A percentile compares a stretch with the other conserved stretches of the same genome.
Conservation (phyloP, 2,888 invertebrate species). For the Caradrina kadenii region DNA sequence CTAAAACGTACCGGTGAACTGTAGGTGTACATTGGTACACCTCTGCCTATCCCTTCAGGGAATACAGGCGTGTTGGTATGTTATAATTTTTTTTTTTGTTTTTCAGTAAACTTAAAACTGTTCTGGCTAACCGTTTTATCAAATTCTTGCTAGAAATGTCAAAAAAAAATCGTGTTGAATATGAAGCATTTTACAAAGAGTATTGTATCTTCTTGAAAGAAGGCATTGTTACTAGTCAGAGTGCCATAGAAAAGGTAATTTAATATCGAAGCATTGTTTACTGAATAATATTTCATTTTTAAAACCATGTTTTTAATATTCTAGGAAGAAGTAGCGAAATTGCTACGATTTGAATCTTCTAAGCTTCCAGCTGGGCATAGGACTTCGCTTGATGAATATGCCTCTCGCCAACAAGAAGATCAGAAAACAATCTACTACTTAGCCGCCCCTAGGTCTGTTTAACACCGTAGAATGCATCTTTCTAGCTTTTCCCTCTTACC, state of each 20-base stretch:
- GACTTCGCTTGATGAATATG: constrained; percentile 96
- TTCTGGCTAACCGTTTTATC: constrained; percentile 95
- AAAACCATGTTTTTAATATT: constrained; percentile 9
- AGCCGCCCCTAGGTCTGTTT: constrained; percentile 96
- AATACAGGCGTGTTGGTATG: too few relatives aligned
- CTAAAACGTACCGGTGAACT: too few relatives aligned
- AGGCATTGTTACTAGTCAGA: constrained; percentile 96
- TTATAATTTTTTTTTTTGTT: not conserved
- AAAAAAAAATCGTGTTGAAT: constrained; percentile 95
- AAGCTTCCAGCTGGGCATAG: constrained; percentile 92
- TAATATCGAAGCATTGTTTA: constrained; percentile 1
- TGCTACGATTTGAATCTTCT: constrained; percentile 98
- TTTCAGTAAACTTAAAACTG: constrained; percentile 94
- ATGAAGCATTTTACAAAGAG: constrained; percentile 96
- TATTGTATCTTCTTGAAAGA: constrained; percentile 98
- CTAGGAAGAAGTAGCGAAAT: constrained; percentile 97
- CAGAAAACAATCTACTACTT: constrained; percentile 97
- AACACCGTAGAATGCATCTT: not conserved
- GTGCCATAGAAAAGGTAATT: constrained; percentile 94
- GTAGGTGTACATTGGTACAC: too few relatives aligned
- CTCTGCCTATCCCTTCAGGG: too few relatives aligned
- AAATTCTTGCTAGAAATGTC: constrained; percentile 96
- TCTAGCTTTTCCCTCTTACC: not conserved
- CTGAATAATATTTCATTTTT: not conserved
- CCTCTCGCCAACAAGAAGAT: constrained; percentile 93